Evolutionary conservation across 2,797 vertebrate genomes (phyloP).

Genomic region (Leuciscus waleckii): DNA sequence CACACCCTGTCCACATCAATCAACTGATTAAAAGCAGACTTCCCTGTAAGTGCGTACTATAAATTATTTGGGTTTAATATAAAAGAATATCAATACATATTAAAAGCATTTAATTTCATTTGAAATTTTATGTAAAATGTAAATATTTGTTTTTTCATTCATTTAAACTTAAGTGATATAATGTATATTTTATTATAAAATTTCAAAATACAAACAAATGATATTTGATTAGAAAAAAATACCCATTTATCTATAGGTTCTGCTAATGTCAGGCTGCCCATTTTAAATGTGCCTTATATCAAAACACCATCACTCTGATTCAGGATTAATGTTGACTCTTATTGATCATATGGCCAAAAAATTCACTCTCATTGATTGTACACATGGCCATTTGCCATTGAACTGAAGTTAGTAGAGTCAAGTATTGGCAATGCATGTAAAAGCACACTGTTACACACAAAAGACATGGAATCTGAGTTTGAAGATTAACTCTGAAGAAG

Average conservation of each 20-base stretch:
- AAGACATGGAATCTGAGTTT: neutral
- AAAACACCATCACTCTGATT: neutral
- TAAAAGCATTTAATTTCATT: neutral
- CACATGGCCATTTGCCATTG: neutral
- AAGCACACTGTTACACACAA: conserved; percentile 1
- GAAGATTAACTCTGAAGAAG: neutral
- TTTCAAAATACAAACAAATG: neutral
- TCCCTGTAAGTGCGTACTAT: neutral
- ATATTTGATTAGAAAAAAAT: neutral
- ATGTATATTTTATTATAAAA: neutral
- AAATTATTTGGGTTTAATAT: neutral
- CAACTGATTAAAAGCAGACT: conserved; percentile 12
- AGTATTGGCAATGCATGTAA: neutral
- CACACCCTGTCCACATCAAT: conserved; percentile 8
- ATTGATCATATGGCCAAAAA: neutral
- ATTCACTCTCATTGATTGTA: neutral
- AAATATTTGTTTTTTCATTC: neutral
- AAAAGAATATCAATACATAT: neutral
- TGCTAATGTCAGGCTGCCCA: neutral
- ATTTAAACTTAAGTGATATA: neutral
- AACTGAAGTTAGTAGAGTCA: neutral
- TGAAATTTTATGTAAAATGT: neutral
- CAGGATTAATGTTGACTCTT: neutral
- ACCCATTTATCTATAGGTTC: neutral
- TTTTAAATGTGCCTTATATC: neutral